Conservation (phyloP, 2,113 vertebrate genomes). For the Scolopax mira region DNA sequence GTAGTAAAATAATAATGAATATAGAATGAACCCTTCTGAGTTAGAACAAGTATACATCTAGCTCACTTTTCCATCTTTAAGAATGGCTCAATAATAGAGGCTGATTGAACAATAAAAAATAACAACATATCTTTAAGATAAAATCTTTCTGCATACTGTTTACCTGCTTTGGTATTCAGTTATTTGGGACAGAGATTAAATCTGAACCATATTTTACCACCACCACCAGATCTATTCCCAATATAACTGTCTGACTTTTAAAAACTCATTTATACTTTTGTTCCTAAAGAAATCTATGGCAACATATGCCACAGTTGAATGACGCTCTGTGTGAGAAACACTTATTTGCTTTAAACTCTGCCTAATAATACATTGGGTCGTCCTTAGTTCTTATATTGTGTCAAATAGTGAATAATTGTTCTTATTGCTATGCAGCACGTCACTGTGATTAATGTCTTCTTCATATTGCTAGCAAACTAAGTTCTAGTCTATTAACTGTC, state of each 20-base stretch:
- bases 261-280: conserved; percentile 19
- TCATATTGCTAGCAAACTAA: conserved; percentile 1
- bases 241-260: conserved; percentile 5
- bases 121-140: neutral
- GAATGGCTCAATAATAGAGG: neutral
- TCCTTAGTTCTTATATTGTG: conserved; percentile 11
- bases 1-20: neutral
- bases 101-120: neutral
- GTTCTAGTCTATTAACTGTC: conserved; percentile 52
- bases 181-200: neutral
- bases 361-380: neutral
- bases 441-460: conserved; percentile 32
- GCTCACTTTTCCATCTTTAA: neutral
- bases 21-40: neutral
- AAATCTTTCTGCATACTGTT: neutral
- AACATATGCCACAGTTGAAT: neutral
- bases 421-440: neutral
- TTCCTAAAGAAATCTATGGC: conserved; percentile 4
- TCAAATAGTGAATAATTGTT: conserved; percentile 39
- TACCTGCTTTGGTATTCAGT: neutral
- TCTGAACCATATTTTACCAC: neutral
- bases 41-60: neutral
- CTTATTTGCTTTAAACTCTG: conserved; percentile 30
- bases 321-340: neutral
- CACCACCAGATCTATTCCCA: neutral